Evolutionary conservation across 2,888 invertebrate genomes (phyloP).

Genomic region (Drosophila siamana): DNA sequence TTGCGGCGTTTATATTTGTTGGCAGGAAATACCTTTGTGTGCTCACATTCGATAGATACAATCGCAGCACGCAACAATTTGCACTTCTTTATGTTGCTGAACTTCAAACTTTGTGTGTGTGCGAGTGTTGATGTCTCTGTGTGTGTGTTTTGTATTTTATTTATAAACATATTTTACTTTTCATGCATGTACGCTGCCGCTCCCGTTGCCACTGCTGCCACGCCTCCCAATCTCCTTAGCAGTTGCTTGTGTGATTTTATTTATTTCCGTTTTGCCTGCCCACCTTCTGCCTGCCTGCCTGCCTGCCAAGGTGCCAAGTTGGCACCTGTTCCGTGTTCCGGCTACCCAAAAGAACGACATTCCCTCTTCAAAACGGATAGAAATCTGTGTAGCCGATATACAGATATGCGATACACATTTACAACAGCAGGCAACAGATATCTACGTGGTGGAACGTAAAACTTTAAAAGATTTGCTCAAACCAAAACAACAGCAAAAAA

Average conservation of each 20-base stretch:
- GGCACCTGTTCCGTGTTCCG: conserved; percentile 59
- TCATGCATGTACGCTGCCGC: conserved; percentile 67
- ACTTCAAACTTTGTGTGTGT: conserved; percentile 66
- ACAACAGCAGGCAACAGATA: conserved; percentile 22
- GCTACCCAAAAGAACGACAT: conserved; percentile 22
- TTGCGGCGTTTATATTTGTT: conserved; percentile 76
- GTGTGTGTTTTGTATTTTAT: conserved; percentile 43
- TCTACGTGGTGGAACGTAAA: conserved; percentile 44
- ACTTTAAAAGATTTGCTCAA: conserved; percentile 65
- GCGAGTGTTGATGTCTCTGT: conserved; percentile 29
- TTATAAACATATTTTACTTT: conserved; percentile 77
- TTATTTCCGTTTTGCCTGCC: conserved; percentile 63
- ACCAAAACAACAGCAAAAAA: conserved; percentile 6
- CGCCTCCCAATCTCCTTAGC: conserved; percentile 12
- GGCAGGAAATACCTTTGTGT: conserved; percentile 78
- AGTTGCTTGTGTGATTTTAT: conserved; percentile 62
- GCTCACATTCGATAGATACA: conserved; percentile 73
- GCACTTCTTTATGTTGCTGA: conserved; percentile 77
- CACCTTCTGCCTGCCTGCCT: conserved; percentile 21
- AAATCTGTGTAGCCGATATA: conserved; percentile 64
- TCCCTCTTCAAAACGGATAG: conserved; percentile 61
- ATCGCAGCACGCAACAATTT: conserved; percentile 80
- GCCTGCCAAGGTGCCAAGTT: conserved; percentile 40
- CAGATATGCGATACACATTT: conserved; percentile 38
- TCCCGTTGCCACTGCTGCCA: conserved; percentile 11